phyloP scores from a whole-genome alignment of 2,113 vertebrate genomes.

The Hypocryptadius cinnamomeus region DNA sequence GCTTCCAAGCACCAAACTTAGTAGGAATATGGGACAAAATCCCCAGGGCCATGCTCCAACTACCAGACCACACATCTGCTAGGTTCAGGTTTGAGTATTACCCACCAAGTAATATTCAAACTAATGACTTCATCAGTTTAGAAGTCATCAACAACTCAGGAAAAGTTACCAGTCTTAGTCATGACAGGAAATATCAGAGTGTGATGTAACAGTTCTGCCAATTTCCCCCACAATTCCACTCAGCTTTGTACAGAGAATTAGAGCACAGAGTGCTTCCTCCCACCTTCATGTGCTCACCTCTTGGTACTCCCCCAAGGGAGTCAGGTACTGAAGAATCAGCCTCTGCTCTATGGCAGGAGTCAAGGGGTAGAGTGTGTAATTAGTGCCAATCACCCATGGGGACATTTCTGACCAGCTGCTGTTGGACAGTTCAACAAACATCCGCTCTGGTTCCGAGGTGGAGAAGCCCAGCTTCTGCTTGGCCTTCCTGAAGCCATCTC shows the following conservation, averaged over 20 bases:
- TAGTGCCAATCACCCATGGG: constrained; percentile 97
- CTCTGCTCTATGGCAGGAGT: constrained; percentile 95
- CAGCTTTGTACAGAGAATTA: not conserved
- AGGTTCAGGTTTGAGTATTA: not conserved
- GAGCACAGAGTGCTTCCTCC: not conserved
- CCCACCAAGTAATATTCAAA: not conserved
- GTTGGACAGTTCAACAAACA: constrained; percentile 93
- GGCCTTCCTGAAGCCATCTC: constrained; percentile 79
- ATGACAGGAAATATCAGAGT: not conserved
- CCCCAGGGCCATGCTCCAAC: not conserved
- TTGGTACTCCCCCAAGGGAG: constrained; percentile 96
- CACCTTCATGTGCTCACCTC: constrained; percentile 77
- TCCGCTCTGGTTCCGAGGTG: constrained; percentile 83
- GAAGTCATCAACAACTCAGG: not conserved
- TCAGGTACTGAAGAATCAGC: constrained; percentile 95
- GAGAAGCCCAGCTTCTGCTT: constrained; percentile 92
- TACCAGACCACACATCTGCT: not conserved
- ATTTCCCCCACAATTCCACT: not conserved
- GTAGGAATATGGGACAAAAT: not conserved
- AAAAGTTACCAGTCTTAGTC: not conserved
- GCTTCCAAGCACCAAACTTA: not conserved
- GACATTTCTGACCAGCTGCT: constrained; percentile 99
- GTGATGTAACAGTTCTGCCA: not conserved
- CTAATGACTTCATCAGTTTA: not conserved
- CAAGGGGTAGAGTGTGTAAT: constrained; percentile 91